Evolutionary conservation across 2,888 invertebrate species (phyloP), one percentile per base, ranked within the genome.

Genomic region (Hypomecis atomaria): DNA sequence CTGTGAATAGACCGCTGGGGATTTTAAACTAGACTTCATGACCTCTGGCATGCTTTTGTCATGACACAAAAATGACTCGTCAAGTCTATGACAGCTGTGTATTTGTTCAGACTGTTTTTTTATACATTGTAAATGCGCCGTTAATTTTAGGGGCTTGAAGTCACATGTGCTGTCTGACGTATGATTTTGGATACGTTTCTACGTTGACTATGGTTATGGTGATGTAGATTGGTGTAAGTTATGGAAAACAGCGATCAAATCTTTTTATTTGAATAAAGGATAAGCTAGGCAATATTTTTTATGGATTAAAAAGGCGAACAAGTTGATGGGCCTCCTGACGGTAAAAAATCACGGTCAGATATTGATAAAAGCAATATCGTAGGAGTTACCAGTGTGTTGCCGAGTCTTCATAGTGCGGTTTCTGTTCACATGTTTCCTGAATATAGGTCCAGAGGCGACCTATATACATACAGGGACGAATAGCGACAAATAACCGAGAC

Each of bases 51-150:
- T 65, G 59, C 50, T 52, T 60, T 52, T 65, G 45, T 57, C 42
- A 52, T 60, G 65, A 48, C 65, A 34, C 44, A 45, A 10, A 49
- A 56, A 40, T 47, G n/a, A 52, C 40, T 42, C 57, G 43, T 56
- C 23, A 42, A 42, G 50, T 62, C 42, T 33, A 48, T 59, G 65
- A 56, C 71, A 67, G 69, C 64, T 73, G 72, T 71, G 66, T 69
- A 70, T 71, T 66, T 36, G 23, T 23, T 23, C 23, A 23, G 23
- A 23, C 23, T 23, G 23, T 23, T 23, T 23, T 23, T 23, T 23
- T 23, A 23, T 23, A 23, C 23, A 9, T 44, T 54, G 9, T 49
- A 67, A 53, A 62, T 45, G 69, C 62, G 67, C 65, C 62, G 58
- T 57, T 62, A 60, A 64, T 62, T 70, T 65, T 64, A 67, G 65